Percentiles rank a stretch among this genome's conserved stretches.
Conservation (phyloP, 2,888 invertebrate genomes). For the Drosophila mettleri region DNA sequence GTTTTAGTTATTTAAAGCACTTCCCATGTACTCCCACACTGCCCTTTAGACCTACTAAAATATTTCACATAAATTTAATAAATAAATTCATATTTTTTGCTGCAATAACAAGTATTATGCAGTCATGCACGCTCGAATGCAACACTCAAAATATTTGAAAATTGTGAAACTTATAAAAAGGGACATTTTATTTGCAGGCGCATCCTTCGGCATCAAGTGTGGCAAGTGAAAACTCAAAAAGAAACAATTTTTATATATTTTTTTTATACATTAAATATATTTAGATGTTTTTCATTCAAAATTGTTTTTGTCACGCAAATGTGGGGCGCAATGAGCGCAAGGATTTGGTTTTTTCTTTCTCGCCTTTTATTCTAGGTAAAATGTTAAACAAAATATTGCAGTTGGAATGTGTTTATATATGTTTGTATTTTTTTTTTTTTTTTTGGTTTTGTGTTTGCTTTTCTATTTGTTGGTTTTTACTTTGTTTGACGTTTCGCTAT, state of each 20-base stretch:
- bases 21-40: no score
- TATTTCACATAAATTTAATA: no score
- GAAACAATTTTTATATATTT: conserved; percentile 39
- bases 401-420: conserved; percentile 71
- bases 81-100: not conserved
- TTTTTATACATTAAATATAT: conserved; percentile 80
- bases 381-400: conserved; percentile 68
- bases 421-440: conserved; percentile 3
- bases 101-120: not conserved
- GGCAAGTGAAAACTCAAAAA: conserved; percentile 13
- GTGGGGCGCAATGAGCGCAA: conserved; percentile 35
- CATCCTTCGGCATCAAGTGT: not conserved
- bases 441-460: conserved; percentile 7
- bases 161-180: conserved; percentile 18
- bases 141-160: not conserved
- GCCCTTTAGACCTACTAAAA: no score
- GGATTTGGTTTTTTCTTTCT: conserved; percentile 11
- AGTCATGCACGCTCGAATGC: not conserved
- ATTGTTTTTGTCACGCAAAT: conserved; percentile 60
- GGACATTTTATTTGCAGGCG: conserved; percentile 15
- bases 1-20: no score
- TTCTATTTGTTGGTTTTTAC: conserved; percentile 6
- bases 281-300: conserved; percentile 77
- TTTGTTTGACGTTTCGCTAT: conserved; percentile 14
- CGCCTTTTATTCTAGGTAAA: conserved; percentile 30